These are phyloP conservation scores for Trissolcus brochymenae DNA, from an alignment of 2,888 invertebrate genomes.

Conservation along the genomic window DNA sequence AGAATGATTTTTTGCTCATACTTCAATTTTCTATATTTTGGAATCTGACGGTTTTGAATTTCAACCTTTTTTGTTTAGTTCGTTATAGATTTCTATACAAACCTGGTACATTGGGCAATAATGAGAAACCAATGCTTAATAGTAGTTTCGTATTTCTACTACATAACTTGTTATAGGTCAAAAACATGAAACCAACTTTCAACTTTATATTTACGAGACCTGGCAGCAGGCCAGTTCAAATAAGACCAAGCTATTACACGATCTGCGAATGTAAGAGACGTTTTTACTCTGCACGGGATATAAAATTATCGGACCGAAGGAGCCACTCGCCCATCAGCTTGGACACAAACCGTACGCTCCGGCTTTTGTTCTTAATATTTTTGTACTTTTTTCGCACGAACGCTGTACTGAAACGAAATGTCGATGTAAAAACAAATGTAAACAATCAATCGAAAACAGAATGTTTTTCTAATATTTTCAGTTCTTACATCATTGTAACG, in stretches of 20 bases:
- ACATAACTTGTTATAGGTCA: conserved; percentile 36
- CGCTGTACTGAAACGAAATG: conserved; percentile 43
- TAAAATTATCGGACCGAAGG: conserved; percentile 58
- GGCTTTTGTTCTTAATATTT: conserved; percentile 8
- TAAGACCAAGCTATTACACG: conserved; percentile 61
- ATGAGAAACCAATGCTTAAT: conserved; percentile 30
- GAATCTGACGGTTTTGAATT: too few relatives aligned
- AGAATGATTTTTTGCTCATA: too few relatives aligned
- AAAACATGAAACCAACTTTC: conserved; percentile 57
- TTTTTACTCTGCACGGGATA: conserved; percentile 58
- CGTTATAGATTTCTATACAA: conserved; percentile 1
- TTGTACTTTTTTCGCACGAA: conserved; percentile 18
- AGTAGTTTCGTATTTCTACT: conserved; percentile 36
- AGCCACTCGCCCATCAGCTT: conserved; percentile 43
- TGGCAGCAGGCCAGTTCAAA: conserved; percentile 64
- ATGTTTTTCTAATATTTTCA: conserved; percentile 42
- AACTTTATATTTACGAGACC: conserved; percentile 67
- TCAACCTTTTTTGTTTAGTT: not conserved
- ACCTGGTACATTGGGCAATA: conserved; percentile 11
- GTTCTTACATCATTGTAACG: conserved; percentile 18
- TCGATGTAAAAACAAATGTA: conserved; percentile 46
- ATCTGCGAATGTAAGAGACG: conserved; percentile 58
- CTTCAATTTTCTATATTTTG: too few relatives aligned
- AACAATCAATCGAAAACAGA: conserved; percentile 42
- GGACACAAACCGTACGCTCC: conserved; percentile 36